Percentiles rank a stretch among this genome's conserved stretches.
Conservation (phyloP, 2,888 invertebrate species). For the Zhuqinia jingwanae region DNA sequence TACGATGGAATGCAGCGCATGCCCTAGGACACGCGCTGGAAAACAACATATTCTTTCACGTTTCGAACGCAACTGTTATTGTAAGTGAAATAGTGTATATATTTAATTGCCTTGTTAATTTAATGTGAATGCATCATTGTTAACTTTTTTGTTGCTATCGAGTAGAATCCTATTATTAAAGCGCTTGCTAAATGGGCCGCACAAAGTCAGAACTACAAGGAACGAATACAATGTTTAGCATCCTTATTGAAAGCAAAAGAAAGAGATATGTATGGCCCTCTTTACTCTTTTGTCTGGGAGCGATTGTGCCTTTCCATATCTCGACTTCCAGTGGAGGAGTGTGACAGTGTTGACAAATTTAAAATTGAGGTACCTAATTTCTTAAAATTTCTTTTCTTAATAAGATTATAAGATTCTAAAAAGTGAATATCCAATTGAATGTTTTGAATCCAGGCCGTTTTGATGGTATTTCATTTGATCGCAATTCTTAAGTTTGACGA, state of each 20-base stretch:
- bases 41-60: slow-evolving; percentile 40
- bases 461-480: too few relatives aligned
- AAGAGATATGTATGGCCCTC: slow-evolving; percentile 22
- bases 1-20: slow-evolving; percentile 66
- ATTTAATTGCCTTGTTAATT: too few relatives aligned
- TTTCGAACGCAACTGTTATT: too few relatives aligned
- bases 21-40: slow-evolving; percentile 49
- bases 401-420: too few relatives aligned
- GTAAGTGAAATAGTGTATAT: too few relatives aligned
- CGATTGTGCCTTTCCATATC: slow-evolving; percentile 6
- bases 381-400: too few relatives aligned
- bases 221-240: slow-evolving; percentile 52
- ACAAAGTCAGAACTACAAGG: slow-evolving; percentile 67
- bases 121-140: too few relatives aligned
- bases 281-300: slow-evolving; percentile 45
- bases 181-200: slow-evolving; percentile 32
- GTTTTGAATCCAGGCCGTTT: too few relatives aligned
- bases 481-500: too few relatives aligned
- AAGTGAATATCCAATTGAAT: too few relatives aligned
- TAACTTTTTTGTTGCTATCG: too few relatives aligned
- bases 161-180: slow-evolving; percentile 16
- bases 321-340: slow-evolving; percentile 26
- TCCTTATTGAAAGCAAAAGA: slow-evolving; percentile 1
- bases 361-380: slow-evolving; percentile 63
- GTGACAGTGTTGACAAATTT: slow-evolving; percentile 41